Percentiles rank a stretch among this genome's conserved stretches.
phyloP scores from a whole-genome alignment of 2,113 vertebrate genomes.

The Pteronura brasiliensis region DNA sequence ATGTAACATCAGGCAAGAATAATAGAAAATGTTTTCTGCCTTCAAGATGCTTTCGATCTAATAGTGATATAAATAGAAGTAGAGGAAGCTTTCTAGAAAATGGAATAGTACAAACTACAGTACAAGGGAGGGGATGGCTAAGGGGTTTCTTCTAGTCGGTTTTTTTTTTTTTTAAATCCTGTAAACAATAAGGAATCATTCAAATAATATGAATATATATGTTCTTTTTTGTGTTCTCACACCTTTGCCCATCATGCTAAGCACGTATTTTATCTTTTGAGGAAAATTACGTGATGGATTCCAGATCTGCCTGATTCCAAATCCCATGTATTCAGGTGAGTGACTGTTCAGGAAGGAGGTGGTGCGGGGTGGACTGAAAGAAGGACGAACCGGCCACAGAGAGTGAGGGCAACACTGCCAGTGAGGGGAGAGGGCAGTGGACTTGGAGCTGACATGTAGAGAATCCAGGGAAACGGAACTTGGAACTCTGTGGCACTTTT shows the following conservation, averaged over 20 bases:
- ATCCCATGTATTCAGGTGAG: neutral
- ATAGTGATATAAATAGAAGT: neutral
- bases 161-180: neutral
- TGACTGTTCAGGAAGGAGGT: fast-evolving
- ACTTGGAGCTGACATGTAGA: fast-evolving
- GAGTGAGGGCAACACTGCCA: too few relatives aligned
- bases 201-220: neutral
- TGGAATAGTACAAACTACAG: neutral
- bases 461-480: fast-evolving
- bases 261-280: neutral
- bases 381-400: fast-evolving
- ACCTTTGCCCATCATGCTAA: neutral
- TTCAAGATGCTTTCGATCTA: neutral
- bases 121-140: neutral
- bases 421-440: neutral
- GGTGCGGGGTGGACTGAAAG: neutral
- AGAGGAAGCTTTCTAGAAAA: neutral
- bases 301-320: neutral
- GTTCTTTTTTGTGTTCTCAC: neutral
- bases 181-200: neutral
- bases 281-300: fast-evolving
- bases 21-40: neutral
- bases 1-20: neutral
- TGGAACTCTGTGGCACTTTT: neutral
- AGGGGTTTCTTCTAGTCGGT: neutral